Base-by-base conservation (phyloP, 2,888 invertebrate genomes). In the Ctena decussata region DNA sequence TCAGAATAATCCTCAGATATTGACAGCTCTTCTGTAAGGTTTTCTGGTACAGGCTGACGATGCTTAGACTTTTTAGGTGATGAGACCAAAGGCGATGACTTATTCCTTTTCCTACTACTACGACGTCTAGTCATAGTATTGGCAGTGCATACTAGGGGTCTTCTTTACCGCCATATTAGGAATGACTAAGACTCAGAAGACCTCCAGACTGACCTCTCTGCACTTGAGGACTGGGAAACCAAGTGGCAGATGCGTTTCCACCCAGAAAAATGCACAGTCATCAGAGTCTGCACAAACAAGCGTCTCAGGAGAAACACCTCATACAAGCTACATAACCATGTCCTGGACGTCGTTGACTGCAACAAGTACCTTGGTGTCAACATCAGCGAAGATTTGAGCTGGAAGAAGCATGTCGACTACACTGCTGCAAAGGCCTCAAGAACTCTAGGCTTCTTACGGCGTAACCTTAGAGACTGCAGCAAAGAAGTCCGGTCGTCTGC, bases 241-340 rank as follows among this genome's bases (percentile, higher is more conserved):
- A 44, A 65, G 5, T 73, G 80, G 73, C 57, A 35, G 3, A 74
- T 74, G 35, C 37, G 44, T 11, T 80, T 80, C 53, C 60, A 80
- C 35, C 70, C 70, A 1, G 75, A 76, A 30, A 74, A 74, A 49
- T 75, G 69, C 53, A 2, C 0, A 46, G 70, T 69, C 18, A 77
- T 86, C 39, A 44, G 49, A 30, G 21, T 84, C n/a, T 69, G 65
- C 65, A 65, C 81, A n/a, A 77, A 71, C 37, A 80, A 80, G 18
- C 30, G 49, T 1, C 24, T 69, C 15, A 41, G 39, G 27, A 39
- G 24, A 27, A 15, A 39, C 12, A 27, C 39, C 44, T 11, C 39
- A n/a, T 71, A 71, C 71, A 71, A n/a, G 27, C 39, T 71, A 2
- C 71, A 71, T 41, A 24, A 30, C 27, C 71, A 71, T 35, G 65